These are phyloP conservation scores for Ailuropoda melanoleuca DNA, from an alignment of 2,113 vertebrate genomes.

Conservation along the genomic window DNA sequence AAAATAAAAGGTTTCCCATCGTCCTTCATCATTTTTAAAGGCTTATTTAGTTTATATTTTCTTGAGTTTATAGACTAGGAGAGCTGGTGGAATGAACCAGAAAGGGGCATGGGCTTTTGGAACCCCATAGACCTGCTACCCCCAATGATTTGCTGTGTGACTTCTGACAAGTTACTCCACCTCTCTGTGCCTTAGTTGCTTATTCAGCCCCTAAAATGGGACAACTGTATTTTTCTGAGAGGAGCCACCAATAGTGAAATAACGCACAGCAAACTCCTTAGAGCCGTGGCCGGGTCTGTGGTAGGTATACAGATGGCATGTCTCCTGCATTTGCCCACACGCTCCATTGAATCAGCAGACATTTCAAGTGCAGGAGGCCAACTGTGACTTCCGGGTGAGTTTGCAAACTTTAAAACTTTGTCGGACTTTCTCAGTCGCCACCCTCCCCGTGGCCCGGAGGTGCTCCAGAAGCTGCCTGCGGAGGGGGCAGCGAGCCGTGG, in stretches of 20 bases:
- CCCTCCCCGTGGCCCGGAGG: neutral
- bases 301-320: accelerated
- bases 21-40: neutral
- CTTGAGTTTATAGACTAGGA: neutral
- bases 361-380: accelerated
- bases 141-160: neutral
- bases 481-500: accelerated
- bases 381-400: no score
- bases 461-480: neutral
- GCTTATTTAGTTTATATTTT: neutral
- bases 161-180: neutral
- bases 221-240: neutral
- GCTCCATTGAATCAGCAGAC: accelerated
- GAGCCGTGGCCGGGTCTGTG: neutral
- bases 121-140: neutral
- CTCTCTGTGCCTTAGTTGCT: neutral
- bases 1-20: neutral
- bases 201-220: neutral
- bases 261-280: neutral
- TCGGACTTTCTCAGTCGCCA: no score
- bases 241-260: no score
- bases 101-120: no score
- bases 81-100: neutral
- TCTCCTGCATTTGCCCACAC: accelerated
- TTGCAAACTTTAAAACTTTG: neutral